Conservation (phyloP, 2,888 invertebrate genomes). For the Cremastinae sp. region DNA sequence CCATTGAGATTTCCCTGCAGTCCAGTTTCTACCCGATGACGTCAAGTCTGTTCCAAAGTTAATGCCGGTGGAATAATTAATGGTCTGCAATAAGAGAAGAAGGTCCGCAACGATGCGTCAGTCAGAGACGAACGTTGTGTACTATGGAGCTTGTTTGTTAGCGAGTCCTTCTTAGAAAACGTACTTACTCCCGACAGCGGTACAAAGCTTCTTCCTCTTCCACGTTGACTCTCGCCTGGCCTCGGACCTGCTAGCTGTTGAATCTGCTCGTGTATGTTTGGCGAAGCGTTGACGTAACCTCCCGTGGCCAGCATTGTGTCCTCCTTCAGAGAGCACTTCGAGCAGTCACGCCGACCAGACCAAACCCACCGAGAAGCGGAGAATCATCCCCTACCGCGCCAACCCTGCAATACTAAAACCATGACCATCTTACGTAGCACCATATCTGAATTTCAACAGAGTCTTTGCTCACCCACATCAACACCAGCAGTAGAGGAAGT, state of each 20-base stretch:
- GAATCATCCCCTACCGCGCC: constrained; percentile 23
- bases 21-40: neutral
- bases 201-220: constrained; percentile 46
- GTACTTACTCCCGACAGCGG: constrained; percentile 42
- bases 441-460: constrained; percentile 20
- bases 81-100: constrained; percentile 33
- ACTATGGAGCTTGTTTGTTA: constrained; percentile 67
- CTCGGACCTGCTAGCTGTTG: constrained; percentile 33
- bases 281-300: constrained; percentile 70
- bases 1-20: neutral
- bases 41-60: constrained; percentile 1
- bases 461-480: constrained; percentile 24
- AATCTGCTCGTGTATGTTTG: constrained; percentile 49
- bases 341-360: constrained; percentile 25
- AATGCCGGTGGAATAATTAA: constrained; percentile 39
- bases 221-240: constrained; percentile 32
- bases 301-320: constrained; percentile 73
- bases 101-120: constrained; percentile 29
- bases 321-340: constrained; percentile 65
- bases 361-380: constrained; percentile 5
- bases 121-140: constrained; percentile 49
- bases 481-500: constrained; percentile 66
- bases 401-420: constrained; percentile 27
- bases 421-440: constrained; percentile 47
- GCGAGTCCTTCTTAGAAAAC: constrained; percentile 70